Evolutionary conservation across 2,888 invertebrate genomes (phyloP).

Genomic region (Eilema depressum): DNA sequence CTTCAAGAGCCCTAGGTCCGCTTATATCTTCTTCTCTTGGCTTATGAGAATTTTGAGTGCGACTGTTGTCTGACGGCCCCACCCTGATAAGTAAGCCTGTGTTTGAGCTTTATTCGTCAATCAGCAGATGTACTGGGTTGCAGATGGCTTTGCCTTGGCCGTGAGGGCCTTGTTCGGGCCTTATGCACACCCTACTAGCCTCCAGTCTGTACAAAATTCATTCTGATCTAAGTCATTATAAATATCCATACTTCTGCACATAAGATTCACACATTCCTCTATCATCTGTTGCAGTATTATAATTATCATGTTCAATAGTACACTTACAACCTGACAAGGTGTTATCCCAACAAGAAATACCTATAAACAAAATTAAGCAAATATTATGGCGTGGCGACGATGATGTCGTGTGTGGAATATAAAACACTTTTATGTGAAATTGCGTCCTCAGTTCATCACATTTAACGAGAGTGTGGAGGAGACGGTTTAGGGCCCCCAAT

Average conservation of each 20-base stretch:
- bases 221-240: not conserved
- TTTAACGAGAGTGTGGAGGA: constrained; percentile 55
- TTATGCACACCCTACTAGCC: not conserved
- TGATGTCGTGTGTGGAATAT: constrained; percentile 41
- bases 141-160: no score
- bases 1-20: no score
- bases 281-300: not conserved
- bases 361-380: constrained; percentile 41
- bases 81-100: no score
- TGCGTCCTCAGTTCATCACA: constrained; percentile 57
- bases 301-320: not conserved
- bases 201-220: not conserved
- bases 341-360: constrained; percentile 20
- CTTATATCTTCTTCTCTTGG: no score
- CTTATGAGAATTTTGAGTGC: no score
- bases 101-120: no score
- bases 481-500: constrained; percentile 73
- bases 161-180: no score
- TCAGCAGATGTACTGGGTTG: no score
- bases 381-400: constrained; percentile 34
- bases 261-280: not conserved
- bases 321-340: not conserved
- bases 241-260: not conserved
- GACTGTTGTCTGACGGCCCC: no score
- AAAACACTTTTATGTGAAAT: constrained; percentile 62